Percentiles rank a stretch among this genome's conserved stretches.
Conservation (phyloP, 2,888 invertebrate genomes). For the Lasioglossum villosulum region DNA sequence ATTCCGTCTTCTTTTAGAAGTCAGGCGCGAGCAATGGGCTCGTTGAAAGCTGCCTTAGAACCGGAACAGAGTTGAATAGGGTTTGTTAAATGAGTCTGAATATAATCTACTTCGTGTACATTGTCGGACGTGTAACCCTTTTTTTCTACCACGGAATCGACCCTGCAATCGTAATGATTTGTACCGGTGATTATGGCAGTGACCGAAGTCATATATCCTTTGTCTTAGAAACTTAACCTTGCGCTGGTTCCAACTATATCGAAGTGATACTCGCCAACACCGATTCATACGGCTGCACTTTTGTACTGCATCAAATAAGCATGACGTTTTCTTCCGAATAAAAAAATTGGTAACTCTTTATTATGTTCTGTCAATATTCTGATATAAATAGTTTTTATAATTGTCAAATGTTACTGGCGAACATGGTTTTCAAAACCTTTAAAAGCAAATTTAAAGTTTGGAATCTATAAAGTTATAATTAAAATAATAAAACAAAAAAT, state of each 20-base stretch:
- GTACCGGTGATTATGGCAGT: not conserved
- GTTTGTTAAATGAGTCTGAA: conserved; percentile 48
- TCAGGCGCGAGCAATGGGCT: conserved; percentile 61
- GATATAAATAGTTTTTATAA: too few relatives aligned
- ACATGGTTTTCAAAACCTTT: too few relatives aligned
- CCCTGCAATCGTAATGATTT: not conserved
- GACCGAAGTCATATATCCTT: not conserved
- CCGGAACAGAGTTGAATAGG: conserved; percentile 51
- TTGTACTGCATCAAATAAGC: not conserved
- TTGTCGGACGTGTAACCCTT: conserved; percentile 7
- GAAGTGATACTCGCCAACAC: not conserved
- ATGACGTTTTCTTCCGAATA: not conserved
- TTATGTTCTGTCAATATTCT: too few relatives aligned
- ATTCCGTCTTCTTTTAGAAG: conserved; percentile 66
- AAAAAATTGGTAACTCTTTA: too few relatives aligned
- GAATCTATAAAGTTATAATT: too few relatives aligned
- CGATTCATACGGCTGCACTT: not conserved
- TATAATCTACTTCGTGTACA: conserved; percentile 43
- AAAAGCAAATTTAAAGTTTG: too few relatives aligned
- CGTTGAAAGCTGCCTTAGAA: conserved; percentile 61
- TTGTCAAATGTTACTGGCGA: too few relatives aligned
- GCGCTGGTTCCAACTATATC: not conserved
- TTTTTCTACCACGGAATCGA: not conserved
- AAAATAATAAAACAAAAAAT: too few relatives aligned
- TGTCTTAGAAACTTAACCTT: not conserved